Percentiles rank a stretch among this genome's conserved stretches.
Evolutionary conservation across 2,797 vertebrate species (phyloP).

Genomic region (Rhinoraja longicauda): DNA sequence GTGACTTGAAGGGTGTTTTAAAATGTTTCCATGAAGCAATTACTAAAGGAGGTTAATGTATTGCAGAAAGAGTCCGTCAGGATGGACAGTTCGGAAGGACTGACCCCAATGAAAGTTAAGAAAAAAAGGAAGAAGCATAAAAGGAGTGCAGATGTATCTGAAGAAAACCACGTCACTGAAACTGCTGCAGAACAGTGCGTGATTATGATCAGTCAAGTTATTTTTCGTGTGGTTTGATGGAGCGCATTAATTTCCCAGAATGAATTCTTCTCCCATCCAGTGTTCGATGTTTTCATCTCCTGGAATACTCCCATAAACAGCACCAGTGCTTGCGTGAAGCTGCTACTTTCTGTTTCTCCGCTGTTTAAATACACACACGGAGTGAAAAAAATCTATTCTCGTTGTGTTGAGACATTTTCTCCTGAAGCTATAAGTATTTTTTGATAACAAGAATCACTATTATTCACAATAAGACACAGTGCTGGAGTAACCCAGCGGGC

Average conservation of each 20-base stretch:
- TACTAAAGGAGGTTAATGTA: neutral
- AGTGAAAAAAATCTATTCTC: neutral
- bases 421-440: neutral
- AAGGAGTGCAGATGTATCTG: rapidly evolving
- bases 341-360: too few species aligned
- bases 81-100: conserved; percentile 27
- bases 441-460: neutral
- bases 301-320: neutral
- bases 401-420: neutral
- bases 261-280: neutral
- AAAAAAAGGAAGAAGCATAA: conserved; percentile 51
- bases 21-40: neutral
- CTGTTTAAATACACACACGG: neutral
- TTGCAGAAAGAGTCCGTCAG: neutral
- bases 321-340: neutral
- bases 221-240: neutral
- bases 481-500: too few species aligned
- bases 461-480: too few species aligned
- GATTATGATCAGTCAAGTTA: neutral
- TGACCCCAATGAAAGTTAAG: conserved; percentile 52
- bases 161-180: conserved; percentile 21
- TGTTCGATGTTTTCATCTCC: neutral
- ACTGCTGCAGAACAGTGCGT: conserved; percentile 39
- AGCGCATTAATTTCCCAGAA: neutral
- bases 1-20: neutral